Percentiles rank a stretch among this genome's conserved stretches.
phyloP scores from a whole-genome alignment of 2,113 vertebrate species.

The Lepisosteus oculatus region DNA sequence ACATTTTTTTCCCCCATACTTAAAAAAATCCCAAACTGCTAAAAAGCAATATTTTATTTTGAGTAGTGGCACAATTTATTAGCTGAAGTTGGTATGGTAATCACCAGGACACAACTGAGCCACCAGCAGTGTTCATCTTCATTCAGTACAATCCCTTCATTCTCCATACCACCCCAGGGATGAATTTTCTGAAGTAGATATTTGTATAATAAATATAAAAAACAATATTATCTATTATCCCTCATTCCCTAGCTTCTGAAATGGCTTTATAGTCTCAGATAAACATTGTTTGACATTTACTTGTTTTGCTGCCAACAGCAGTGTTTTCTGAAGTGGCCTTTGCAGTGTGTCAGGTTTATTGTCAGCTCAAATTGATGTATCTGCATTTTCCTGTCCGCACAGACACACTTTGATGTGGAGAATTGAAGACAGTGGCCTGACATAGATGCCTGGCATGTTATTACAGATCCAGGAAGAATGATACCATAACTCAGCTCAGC shows the following conservation, averaged over 20 bases:
- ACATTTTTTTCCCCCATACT: too few species aligned
- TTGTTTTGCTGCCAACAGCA: background rate
- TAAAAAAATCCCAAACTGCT: too few species aligned
- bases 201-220: background rate
- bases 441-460: background rate
- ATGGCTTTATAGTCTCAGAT: background rate
- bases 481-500: background rate
- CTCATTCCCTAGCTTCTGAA: background rate
- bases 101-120: too few species aligned
- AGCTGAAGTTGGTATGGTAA: too few species aligned
- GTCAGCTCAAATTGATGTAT: background rate
- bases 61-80: too few species aligned
- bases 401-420: background rate
- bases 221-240: background rate
- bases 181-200: too few species aligned
- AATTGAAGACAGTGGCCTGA: background rate
- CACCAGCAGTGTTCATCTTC: too few species aligned
- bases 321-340: background rate
- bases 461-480: background rate
- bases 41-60: too few species aligned
- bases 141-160: too few species aligned
- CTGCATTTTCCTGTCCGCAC: background rate
- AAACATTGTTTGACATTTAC: background rate
- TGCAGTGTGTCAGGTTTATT: background rate
- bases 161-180: too few species aligned